Percentiles rank a stretch among this genome's conserved stretches.
Evolutionary conservation across 1,140 invertebrate genomes (phyloP).

Genomic region (Bombus superbus): DNA sequence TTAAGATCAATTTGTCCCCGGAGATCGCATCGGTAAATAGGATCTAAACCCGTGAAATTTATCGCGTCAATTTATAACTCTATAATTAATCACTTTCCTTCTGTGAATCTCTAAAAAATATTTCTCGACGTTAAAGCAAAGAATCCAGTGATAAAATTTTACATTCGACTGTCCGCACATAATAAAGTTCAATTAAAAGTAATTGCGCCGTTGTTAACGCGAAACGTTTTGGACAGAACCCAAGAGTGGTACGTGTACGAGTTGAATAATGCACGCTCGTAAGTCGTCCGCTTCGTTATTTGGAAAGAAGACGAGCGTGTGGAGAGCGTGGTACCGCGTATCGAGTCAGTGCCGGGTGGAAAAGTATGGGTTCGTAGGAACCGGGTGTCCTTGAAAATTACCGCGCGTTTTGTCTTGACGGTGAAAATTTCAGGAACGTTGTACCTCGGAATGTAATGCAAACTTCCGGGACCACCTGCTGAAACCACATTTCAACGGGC

Average conservation of each 20-base stretch:
- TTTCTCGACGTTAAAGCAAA: not conserved
- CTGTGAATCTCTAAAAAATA: not conserved
- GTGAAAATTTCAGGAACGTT: slow-evolving; percentile 31
- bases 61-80: not conserved
- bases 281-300: not conserved
- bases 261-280: not conserved
- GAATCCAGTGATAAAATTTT: not conserved
- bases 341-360: not conserved
- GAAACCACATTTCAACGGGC: slow-evolving; percentile 1
- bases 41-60: too few species aligned
- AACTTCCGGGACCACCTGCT: slow-evolving; percentile 46
- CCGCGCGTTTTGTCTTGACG: slow-evolving; percentile 28
- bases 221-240: not conserved
- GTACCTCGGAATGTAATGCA: not conserved
- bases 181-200: slow-evolving; percentile 10
- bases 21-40: not conserved
- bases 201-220: not conserved
- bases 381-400: slow-evolving; percentile 37
- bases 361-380: not conserved
- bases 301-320: not conserved
- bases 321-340: not conserved
- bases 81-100: not conserved
- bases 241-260: not conserved
- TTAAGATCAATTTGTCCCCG: not conserved
- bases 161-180: not conserved